A percentile compares a stretch with the other conserved stretches of the same genome.
These are phyloP conservation scores for Bergia puertoricense DNA, from an alignment of 92 coral and sea anemone genomes.

Conservation along the genomic window DNA sequence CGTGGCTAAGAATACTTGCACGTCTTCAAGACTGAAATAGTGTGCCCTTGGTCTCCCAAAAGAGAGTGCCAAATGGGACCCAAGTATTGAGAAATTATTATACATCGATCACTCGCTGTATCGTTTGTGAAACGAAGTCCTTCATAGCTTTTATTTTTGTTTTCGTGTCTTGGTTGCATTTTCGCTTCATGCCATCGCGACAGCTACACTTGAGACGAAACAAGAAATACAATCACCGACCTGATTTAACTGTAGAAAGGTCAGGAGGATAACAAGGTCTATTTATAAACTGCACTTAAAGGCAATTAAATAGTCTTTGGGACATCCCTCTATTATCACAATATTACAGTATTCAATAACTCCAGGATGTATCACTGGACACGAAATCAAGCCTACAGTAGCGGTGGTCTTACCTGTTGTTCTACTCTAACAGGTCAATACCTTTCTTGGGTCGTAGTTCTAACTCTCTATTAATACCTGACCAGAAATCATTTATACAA, in stretches of 20 bases:
- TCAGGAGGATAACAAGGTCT: slow-evolving; percentile 29
- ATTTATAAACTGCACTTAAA: slow-evolving; percentile 28
- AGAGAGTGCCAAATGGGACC: neutral
- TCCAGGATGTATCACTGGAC: neutral
- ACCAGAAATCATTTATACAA: slow-evolving; percentile 4
- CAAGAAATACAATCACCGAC: neutral
- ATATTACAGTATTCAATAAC: neutral
- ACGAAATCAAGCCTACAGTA: neutral
- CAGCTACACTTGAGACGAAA: slow-evolving; percentile 34
- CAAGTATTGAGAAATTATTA: neutral
- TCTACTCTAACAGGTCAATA: neutral
- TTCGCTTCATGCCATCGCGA: slow-evolving; percentile 37
- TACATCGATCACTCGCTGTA: neutral
- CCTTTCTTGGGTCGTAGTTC: neutral
- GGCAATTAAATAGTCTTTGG: slow-evolving; percentile 9
- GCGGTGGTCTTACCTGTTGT: neutral
- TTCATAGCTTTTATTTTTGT: neutral
- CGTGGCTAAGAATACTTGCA: slow-evolving; percentile 29
- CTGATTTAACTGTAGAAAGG: slow-evolving; percentile 31
- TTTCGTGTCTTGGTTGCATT: slow-evolving; percentile 39
- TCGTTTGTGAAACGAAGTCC: neutral
- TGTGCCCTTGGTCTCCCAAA: slow-evolving; percentile 13
- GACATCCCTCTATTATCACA: slow-evolving; percentile 23
- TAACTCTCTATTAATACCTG: slow-evolving; percentile 1
- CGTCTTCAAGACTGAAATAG: slow-evolving; percentile 25